These are phyloP conservation scores for Psix sp. DNA, from an alignment of 1,140 invertebrate species.

Conservation along the genomic window DNA sequence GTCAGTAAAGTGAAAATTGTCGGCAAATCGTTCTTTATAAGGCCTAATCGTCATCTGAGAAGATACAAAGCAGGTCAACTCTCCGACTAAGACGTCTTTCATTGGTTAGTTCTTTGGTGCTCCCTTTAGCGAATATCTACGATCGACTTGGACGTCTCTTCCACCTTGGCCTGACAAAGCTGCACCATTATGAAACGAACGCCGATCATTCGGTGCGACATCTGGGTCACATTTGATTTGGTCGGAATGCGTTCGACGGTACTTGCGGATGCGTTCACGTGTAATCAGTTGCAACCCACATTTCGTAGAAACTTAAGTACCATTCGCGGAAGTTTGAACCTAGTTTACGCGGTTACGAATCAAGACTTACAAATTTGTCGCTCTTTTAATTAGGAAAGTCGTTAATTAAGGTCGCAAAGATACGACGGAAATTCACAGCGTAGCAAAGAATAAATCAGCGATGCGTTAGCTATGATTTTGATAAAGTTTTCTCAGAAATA, in stretches of 20 bases:
- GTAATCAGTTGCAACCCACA: conserved; percentile 13
- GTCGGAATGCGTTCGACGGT: background rate
- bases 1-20: conserved; percentile 16
- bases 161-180: conserved; percentile 31
- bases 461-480: too few relatives aligned
- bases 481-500: too few relatives aligned
- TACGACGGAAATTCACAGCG: conserved; percentile 27
- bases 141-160: conserved; percentile 11
- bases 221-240: conserved; percentile 27
- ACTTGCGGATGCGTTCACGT: conserved; percentile 12
- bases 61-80: conserved; percentile 33
- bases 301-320: conserved; percentile 23
- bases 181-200: conserved; percentile 27
- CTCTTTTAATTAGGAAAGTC: conserved; percentile 33
- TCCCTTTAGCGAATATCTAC: conserved; percentile 14
- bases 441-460: too few relatives aligned
- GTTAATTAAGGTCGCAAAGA: conserved; percentile 49
- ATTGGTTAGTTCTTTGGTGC: conserved; percentile 26
- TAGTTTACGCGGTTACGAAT: too few relatives aligned
- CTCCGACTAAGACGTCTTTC: conserved; percentile 9
- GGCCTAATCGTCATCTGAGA: conserved; percentile 9
- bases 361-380: too few relatives aligned
- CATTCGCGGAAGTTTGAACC: too few relatives aligned
- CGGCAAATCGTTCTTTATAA: conserved; percentile 24
- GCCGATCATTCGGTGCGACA: conserved; percentile 26